Conservation (phyloP, 2,113 vertebrate species). For the Rhea pennata region DNA sequence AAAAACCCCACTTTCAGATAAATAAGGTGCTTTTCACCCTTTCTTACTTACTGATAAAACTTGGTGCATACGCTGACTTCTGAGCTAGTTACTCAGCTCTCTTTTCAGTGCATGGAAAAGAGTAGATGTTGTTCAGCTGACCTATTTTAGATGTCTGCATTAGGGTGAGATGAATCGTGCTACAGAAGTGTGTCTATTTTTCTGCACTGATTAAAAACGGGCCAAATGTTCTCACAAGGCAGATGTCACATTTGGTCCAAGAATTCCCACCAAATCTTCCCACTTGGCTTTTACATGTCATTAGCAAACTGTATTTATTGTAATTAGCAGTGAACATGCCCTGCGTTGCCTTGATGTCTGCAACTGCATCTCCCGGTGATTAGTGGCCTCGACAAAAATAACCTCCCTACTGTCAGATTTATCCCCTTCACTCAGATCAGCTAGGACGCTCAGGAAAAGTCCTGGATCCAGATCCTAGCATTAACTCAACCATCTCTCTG, state of each 20-base stretch:
- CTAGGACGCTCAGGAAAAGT: neutral
- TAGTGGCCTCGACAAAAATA: neutral
- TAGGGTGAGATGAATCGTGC: neutral
- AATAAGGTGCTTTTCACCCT: neutral
- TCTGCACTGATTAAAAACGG: neutral
- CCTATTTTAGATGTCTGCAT: neutral
- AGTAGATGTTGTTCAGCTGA: neutral
- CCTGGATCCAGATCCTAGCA: neutral
- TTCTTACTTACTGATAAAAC: neutral
- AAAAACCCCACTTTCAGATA: neutral
- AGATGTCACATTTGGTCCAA: neutral
- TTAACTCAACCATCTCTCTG: neutral
- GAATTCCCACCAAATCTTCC: neutral
- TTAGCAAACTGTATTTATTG: neutral
- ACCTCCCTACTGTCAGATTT: neutral
- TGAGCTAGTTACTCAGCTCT: neutral
- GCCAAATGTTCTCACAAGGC: rapidly evolving
- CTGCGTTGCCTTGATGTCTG: rapidly evolving
- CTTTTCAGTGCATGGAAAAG: rapidly evolving
- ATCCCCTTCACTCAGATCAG: neutral
- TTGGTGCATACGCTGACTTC: neutral
- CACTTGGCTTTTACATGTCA: neutral
- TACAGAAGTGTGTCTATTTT: neutral
- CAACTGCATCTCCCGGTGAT: neutral
- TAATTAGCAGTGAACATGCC: neutral